Conservation (phyloP, 64 coral and sea anemone genomes). For the Orbicella faveolata region DNA sequence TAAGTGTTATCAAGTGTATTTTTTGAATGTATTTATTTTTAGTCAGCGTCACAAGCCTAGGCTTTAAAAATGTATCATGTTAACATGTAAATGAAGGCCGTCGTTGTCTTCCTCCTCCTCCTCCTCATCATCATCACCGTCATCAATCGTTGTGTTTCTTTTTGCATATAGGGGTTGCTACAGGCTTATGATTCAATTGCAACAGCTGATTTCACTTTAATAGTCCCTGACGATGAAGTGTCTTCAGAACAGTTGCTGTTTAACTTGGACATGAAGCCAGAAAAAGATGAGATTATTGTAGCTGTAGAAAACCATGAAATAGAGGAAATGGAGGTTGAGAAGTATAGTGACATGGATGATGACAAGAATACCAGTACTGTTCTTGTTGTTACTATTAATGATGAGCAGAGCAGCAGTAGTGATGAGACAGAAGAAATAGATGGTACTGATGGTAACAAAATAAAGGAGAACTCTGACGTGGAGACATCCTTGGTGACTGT, state of each 20-base stretch:
- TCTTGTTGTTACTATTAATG: neutral
- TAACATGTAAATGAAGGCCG: too few relatives aligned
- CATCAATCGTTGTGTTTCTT: slow-evolving; percentile 8
- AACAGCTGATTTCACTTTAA: slow-evolving; percentile 19
- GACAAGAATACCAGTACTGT: too few relatives aligned
- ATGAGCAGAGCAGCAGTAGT: neutral
- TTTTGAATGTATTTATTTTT: too few relatives aligned
- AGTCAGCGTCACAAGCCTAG: too few relatives aligned
- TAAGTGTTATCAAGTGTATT: too few relatives aligned
- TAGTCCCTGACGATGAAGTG: neutral
- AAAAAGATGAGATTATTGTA: neutral
- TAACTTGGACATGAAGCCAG: neutral
- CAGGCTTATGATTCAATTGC: slow-evolving; percentile 64
- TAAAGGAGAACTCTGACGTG: neutral
- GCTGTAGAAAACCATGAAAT: neutral
- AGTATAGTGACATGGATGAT: neutral
- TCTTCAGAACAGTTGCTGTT: neutral
- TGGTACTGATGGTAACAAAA: neutral
- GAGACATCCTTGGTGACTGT: neutral
- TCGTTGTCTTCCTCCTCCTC: too few relatives aligned
- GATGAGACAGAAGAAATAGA: neutral
- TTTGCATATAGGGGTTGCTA: slow-evolving; percentile 54
- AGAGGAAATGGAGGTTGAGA: neutral
- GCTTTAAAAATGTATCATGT: too few relatives aligned
- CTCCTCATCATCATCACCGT: neutral